Evolutionary conservation across 2,888 invertebrate species (phyloP), one percentile per base, ranked within the genome.

Genomic region (Elegia similella): DNA sequence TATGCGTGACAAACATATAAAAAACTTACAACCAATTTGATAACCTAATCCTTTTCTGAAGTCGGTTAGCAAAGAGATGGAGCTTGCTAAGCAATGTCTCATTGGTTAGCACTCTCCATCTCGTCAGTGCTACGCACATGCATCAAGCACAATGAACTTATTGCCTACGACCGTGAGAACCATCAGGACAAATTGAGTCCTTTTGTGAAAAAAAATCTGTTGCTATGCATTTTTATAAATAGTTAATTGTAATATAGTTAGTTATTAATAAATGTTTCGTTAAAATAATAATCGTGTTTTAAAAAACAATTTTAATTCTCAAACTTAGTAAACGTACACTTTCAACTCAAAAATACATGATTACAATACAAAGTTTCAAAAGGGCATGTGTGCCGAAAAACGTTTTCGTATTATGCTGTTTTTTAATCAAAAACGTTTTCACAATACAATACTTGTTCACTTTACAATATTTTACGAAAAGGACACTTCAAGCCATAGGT

Each of bases 331-430:
- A 29, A 53, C 42, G 7, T 5, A 42, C 23, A 29, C 13, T 8
- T 23, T 15, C 10, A 17, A 53, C n/a, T 13, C 30, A 32, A 48
- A 48, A 30, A 48, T 29, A 52, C 52, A 53, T 38, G 38, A 59
- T 56, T 56, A 59, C 59, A 55, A 47, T 34, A 44, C 15, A 43
- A 12, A 48, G 13, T 48, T 55, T 52, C 38, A 16, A 10, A 34
- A 42, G 17, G 15, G 6, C 12, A 6, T 0, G 15, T 5, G 17
- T 13, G 30, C 7, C 15, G 34, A 5, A 50, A 16, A 34, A 32
- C 34, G 32, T 16, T 50, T 50, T 50, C 8, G 16, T 6, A n/a
- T 50, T 50, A 50, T 50, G 34, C 50, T 16, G 7, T 50, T 50
- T 50, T 50, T 50, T 23, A 23, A 2, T 8, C 17, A 12, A 46